These are phyloP conservation scores for Sterrhoptilus dennistouni DNA, from an alignment of 2,113 vertebrate species.

Conservation along the genomic window DNA sequence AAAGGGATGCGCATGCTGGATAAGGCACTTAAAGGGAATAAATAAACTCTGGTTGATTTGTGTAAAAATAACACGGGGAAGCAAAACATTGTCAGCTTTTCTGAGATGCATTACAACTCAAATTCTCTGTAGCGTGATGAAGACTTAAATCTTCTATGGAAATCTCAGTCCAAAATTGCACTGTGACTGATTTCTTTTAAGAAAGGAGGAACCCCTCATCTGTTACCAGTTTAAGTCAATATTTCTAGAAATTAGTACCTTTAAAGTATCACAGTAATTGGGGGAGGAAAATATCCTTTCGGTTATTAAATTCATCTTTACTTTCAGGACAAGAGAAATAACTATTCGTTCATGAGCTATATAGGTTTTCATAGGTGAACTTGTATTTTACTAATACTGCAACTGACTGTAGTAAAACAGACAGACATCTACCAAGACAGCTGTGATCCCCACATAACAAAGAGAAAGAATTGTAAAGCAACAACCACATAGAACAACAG, in stretches of 20 bases:
- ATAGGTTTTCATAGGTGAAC: not conserved
- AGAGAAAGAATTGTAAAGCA: not conserved
- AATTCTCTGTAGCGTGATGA: not conserved
- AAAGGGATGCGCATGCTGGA: not conserved
- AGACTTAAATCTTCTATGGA: not conserved
- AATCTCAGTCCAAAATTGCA: not conserved
- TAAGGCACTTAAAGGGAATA: constrained; percentile 41
- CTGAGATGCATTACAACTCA: not conserved
- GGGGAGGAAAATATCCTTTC: not conserved
- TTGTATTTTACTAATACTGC: not conserved
- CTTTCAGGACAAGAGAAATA: not conserved
- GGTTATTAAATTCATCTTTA: not conserved
- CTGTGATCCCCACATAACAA: not conserved
- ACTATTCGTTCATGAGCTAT: not conserved
- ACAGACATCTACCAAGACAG: not conserved
- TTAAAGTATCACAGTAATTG: not conserved
- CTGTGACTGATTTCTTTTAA: not conserved
- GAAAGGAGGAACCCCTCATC: not conserved
- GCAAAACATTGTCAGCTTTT: not conserved
- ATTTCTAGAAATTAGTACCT: not conserved
- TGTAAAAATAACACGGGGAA: not conserved
- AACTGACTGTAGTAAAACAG: not conserved
- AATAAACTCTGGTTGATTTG: constrained; percentile 35
- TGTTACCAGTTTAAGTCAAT: not conserved
- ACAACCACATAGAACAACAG: rapidly evolving